A percentile compares a stretch with the other conserved stretches of the same genome.
Conservation (phyloP, 1,140 invertebrate genomes). For the Hormaphis cornu region DNA sequence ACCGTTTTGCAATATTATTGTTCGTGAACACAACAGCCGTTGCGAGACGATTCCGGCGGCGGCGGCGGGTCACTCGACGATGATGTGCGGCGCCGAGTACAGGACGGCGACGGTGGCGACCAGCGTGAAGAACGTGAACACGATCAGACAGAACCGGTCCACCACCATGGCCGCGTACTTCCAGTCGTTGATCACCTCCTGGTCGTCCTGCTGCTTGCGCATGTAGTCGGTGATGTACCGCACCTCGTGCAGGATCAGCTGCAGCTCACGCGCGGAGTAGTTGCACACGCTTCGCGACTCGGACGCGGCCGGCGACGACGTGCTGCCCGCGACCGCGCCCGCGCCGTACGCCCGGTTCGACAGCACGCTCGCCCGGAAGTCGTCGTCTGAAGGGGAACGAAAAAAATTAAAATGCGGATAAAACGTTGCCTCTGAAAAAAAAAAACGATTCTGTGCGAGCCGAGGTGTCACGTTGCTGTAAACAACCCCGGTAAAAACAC, state of each 20-base stretch:
- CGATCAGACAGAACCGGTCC: conserved; percentile 92
- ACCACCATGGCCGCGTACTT: conserved; percentile 99
- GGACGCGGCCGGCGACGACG: conserved; percentile 44
- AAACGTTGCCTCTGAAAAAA: too few species aligned
- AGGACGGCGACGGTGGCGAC: conserved; percentile 90
- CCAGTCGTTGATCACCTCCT: conserved; percentile 93
- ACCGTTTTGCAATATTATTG: too few species aligned
- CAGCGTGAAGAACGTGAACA: conserved; percentile 93
- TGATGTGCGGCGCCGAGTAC: conserved; percentile 88
- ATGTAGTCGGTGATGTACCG: conserved; percentile 87
- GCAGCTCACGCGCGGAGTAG: conserved; percentile 56
- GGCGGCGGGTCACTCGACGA: conserved; percentile 84
- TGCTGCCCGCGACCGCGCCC: conserved; percentile 34
- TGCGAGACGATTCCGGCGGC: neutral
- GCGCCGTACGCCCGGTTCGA: conserved; percentile 48
- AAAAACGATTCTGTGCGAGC: neutral
- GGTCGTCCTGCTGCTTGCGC: conserved; percentile 79
- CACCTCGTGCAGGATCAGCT: conserved; percentile 80
- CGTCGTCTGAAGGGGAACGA: conserved; percentile 42
- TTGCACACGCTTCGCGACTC: conserved; percentile 40
- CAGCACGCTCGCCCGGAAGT: conserved; percentile 47
- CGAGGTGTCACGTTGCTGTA: neutral
- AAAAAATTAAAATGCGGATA: neutral
- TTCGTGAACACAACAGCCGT: conserved; percentile 24
- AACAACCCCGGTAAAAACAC: conserved; percentile 41